Conservation (phyloP, 2,113 vertebrate species). For the Misgurnus anguillicaudatus region DNA sequence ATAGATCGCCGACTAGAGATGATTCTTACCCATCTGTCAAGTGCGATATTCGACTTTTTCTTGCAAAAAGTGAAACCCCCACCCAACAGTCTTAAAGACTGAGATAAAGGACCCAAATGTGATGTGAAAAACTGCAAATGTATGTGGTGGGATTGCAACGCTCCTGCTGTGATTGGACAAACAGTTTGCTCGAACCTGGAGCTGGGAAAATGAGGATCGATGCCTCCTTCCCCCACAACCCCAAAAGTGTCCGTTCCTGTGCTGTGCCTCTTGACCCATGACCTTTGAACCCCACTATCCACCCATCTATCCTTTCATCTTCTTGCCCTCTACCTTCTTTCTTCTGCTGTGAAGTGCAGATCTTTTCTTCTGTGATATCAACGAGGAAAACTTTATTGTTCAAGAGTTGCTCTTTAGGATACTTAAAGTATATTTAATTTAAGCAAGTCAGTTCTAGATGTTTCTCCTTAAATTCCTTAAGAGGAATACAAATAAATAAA, state of each 20-base stretch:
- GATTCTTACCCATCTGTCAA: constrained; percentile 58
- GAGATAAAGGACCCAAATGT: constrained; percentile 26
- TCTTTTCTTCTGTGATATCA: constrained; percentile 2
- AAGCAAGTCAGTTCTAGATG: too few relatives aligned
- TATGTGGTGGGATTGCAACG: constrained; percentile 67
- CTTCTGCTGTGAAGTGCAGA: constrained; percentile 51
- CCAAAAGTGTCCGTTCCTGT: constrained; percentile 43
- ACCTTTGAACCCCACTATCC: constrained; percentile 65
- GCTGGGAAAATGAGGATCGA: constrained; percentile 41
- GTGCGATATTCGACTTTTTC: constrained; percentile 14
- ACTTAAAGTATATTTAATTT: not conserved
- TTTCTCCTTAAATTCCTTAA: too few relatives aligned
- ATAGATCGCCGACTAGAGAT: constrained; percentile 52
- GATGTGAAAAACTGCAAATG: constrained; percentile 62
- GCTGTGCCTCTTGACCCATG: constrained; percentile 73
- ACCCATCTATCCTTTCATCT: constrained; percentile 72
- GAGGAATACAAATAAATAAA: too few relatives aligned
- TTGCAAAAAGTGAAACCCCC: constrained; percentile 36
- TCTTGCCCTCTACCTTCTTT: constrained; percentile 69
- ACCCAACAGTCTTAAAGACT: constrained; percentile 2
- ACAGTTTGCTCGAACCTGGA: constrained; percentile 66
- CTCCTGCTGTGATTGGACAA: constrained; percentile 71
- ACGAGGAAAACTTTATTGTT: not conserved
- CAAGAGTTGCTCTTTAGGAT: not conserved
- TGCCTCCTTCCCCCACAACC: constrained; percentile 61